A percentile compares a stretch with the other conserved stretches of the same genome.
phyloP scores from a whole-genome alignment of 2,113 vertebrate genomes.

The Phocoena phocoena region DNA sequence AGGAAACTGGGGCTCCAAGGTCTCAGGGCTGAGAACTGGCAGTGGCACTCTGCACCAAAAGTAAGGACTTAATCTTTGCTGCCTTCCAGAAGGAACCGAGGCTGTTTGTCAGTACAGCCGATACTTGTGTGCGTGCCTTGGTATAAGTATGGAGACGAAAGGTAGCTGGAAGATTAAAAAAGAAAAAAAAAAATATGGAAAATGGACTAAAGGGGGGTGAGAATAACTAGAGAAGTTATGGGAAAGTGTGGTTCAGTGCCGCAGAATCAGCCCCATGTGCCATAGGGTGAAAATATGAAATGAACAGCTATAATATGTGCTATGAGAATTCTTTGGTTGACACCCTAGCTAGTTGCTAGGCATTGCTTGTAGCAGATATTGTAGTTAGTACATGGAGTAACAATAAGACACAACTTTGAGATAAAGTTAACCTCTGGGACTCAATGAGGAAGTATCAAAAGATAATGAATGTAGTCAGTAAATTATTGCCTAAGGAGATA shows the following conservation, averaged over 20 bases:
- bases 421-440: background rate
- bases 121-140: background rate
- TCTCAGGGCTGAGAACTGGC: background rate
- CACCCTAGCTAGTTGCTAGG: background rate
- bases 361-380: background rate
- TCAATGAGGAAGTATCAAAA: background rate
- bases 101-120: background rate
- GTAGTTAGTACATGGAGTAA: background rate
- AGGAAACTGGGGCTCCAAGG: background rate
- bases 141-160: background rate
- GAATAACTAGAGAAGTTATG: background rate
- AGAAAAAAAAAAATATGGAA: background rate
- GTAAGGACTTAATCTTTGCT: background rate
- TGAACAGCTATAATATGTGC: background rate
- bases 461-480: background rate
- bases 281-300: background rate
- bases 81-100: background rate
- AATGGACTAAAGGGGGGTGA: background rate
- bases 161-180: background rate
- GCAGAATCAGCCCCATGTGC: background rate
- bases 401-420: background rate
- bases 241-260: background rate
- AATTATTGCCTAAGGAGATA: background rate
- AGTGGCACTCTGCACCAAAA: background rate
- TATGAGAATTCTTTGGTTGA: background rate